These are phyloP conservation scores for Cryptophagus acutangulus DNA, from an alignment of 2,888 invertebrate genomes.

Conservation along the genomic window DNA sequence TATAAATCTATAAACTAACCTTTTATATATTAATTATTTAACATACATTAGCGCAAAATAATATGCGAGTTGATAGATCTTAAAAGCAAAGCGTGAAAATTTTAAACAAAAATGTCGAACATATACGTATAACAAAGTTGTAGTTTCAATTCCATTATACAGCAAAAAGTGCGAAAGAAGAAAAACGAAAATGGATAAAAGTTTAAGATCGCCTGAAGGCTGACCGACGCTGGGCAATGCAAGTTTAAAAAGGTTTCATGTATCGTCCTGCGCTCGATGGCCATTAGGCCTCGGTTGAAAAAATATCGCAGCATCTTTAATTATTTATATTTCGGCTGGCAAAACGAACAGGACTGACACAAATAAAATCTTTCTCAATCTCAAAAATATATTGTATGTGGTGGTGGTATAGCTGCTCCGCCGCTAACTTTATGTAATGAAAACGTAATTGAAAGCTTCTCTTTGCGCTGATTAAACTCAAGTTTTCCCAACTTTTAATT, in stretches of 20 bases:
- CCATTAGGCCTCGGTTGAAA: neutral
- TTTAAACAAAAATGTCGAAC: no score
- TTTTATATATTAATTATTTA: no score
- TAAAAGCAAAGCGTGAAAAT: no score
- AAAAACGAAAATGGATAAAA: slow-evolving; percentile 8
- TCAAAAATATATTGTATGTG: slow-evolving; percentile 8
- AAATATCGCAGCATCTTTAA: slow-evolving; percentile 3
- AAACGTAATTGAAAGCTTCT: slow-evolving; percentile 9
- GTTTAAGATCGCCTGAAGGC: slow-evolving; percentile 8
- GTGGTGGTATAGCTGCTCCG: slow-evolving; percentile 3
- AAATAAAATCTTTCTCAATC: slow-evolving; percentile 8
- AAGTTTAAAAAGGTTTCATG: slow-evolving; percentile 22
- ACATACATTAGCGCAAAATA: no score
- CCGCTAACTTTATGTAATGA: slow-evolving; percentile 8
- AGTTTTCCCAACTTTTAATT: slow-evolving; percentile 11
- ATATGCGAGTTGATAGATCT: no score
- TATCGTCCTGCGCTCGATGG: slow-evolving; percentile 8
- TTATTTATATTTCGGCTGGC: slow-evolving; percentile 8
- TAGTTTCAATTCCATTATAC: no score
- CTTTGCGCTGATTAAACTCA: slow-evolving; percentile 9
- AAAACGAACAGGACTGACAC: slow-evolving; percentile 5
- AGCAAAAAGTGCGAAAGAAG: neutral
- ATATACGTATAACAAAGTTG: no score
- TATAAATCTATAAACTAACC: no score
- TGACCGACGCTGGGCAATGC: slow-evolving; percentile 14